Base-by-base conservation (phyloP, 2,888 invertebrate genomes). In the Minunthozetes semirufus region DNA sequence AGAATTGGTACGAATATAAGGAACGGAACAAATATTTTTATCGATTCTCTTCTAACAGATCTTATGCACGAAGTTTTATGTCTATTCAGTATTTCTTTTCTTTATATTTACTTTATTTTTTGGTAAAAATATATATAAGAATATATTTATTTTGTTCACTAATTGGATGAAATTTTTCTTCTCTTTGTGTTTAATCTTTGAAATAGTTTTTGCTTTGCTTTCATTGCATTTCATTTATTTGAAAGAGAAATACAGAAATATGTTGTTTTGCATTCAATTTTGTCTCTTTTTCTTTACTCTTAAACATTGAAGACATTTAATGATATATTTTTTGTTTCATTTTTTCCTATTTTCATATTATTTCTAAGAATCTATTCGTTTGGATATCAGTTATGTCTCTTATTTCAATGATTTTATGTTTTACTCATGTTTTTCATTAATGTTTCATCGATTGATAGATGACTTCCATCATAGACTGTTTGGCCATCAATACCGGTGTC, bases 11-110 rank as follows among this genome's bases (percentile, higher is more conserved):
- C 8, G 33, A 33, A 33, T 33, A 8, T 8, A 8, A 33, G 33
- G 33, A 33, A 33, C 33, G 33, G 33, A 48, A 48, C 9, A 19
- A 56, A 56, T 56, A 56, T 29, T 59, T 59, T 59, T 61, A 61
- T 61, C 29, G 61, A 61, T 61, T 61, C 29, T 27, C 25, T 25
- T 2, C 27, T 29, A 29, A 61, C 61, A 61, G 33, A 33, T 61
- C 61, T 27, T 61, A 61, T 61, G 61, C 59, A 59, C 56, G 22
- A 56, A 56, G n/a, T 56, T 19, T 56, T 56, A 48, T 15, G 15
- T 48, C 48, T 17, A 48, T 48, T 48, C 33, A 33, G 33, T 33
- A 33, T 8, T 33, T 33, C 33, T 33, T 33, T 33, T 33, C 33
- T 17, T 48, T 48, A 11, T 48, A 15, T 17, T 48, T 48, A 48